phyloP scores from a whole-genome alignment of 2,113 vertebrate genomes.

The Diadophis punctatus region DNA sequence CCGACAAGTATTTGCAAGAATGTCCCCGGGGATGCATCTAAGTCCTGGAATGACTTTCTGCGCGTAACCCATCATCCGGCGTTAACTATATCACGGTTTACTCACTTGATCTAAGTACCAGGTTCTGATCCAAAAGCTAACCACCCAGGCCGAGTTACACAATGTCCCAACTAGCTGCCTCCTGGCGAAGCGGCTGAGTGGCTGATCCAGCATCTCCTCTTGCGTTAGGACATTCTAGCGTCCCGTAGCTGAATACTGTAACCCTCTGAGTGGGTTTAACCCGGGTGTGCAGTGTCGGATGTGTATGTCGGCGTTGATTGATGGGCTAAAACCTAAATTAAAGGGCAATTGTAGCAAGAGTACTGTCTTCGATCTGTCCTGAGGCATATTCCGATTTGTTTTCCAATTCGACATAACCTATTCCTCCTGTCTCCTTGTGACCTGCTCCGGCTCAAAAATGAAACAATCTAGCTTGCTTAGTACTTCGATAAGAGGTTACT shows the following conservation, averaged over 20 bases:
- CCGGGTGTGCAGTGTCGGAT: background rate
- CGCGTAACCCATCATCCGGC: background rate
- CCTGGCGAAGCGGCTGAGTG: background rate
- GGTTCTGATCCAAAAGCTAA: background rate
- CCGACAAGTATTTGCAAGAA: background rate
- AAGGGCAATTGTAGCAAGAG: background rate
- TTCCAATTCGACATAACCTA: background rate
- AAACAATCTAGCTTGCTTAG: background rate
- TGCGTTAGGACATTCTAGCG: background rate
- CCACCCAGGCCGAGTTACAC: background rate
- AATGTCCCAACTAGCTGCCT: background rate
- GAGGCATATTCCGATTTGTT: background rate
- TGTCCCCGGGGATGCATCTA: background rate
- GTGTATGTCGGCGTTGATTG: background rate
- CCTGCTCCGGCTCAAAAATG: background rate
- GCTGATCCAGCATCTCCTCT: background rate
- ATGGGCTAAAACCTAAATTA: background rate
- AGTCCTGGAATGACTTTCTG: background rate
- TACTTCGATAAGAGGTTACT: background rate
- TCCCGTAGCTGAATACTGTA: background rate
- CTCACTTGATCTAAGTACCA: background rate
- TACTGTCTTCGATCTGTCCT: background rate
- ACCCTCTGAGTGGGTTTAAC: background rate
- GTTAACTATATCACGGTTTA: background rate
- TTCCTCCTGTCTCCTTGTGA: background rate